Base-by-base conservation (phyloP, 2,888 invertebrate species). In the Eudemis profundana region DNA sequence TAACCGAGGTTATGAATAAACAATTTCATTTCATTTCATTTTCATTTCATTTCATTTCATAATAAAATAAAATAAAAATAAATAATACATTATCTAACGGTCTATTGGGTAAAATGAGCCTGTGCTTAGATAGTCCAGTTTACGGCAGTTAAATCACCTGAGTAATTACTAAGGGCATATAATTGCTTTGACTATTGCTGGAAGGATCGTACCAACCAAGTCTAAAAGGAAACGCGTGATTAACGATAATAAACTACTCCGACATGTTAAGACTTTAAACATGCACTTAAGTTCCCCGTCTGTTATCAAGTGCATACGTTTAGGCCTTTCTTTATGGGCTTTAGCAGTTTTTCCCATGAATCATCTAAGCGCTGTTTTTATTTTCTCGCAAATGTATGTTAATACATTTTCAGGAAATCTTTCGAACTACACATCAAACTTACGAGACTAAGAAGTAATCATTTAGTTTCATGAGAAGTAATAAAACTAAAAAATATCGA, bases 201-300 rank as follows among this genome's bases (percentile, higher is more conserved):
- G n/a, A 17, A 29, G 49, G 8, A 15, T 50, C 10, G 36, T 56
- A 50, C 14, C 21, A 42, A 33, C 42, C 42, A 21, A 33, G n/a
- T 50, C 50, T 57, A 29, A 57, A 44, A 42, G 40, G 49, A 49
- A 33, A 15, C 21, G 21, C 17, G 27, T 50, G 56, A 56, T 42
- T 63, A 63, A 63, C 49, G 33, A 63, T 49, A 15, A 42, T 42
- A 56, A 63, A 53, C 44, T 15, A 21, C 44, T 51, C 15, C 14
- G 51, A 15, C 12, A 53, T 44, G 53, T 61, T 46, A 53, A 36
- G 36, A 38, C 44, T 38, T 38, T 29, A 54, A 61, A 36, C 38
- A 62, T 23, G 44, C 38, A 7, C 40, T 60, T 44, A 51, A 33
- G 21, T 5, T 33, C 21, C 42, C 17, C 27, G 38, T 15, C 38